A percentile compares a stretch with the other conserved stretches of the same genome.
phyloP scores from a whole-genome alignment of 2,113 vertebrate species.

The Sinosuthora webbiana region DNA sequence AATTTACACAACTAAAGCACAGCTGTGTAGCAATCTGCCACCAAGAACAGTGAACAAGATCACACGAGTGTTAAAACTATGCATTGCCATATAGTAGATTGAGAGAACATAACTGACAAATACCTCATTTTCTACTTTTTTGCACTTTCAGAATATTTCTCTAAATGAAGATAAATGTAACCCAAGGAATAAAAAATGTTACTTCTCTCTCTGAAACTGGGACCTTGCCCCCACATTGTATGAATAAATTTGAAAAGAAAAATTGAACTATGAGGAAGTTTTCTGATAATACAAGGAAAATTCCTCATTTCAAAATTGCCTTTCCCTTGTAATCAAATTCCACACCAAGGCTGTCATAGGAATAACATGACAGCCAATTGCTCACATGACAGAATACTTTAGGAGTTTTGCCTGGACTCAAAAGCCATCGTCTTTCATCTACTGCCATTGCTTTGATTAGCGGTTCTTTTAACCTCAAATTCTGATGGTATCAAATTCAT shows the following conservation, averaged over 20 bases:
- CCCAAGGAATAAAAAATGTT: not conserved
- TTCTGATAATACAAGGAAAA: not conserved
- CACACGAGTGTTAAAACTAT: not conserved
- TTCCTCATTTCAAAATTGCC: not conserved
- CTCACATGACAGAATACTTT: not conserved
- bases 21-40: not conserved
- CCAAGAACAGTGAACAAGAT: not conserved
- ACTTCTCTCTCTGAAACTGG: not conserved
- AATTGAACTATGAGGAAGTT: not conserved
- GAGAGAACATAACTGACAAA: not conserved
- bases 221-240: not conserved
- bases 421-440: not conserved
- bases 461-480: not conserved
- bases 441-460: not conserved
- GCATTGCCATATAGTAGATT: not conserved
- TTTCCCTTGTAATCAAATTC: not conserved
- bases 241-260: not conserved
- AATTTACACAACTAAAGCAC: not conserved
- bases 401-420: not conserved
- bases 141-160: not conserved
- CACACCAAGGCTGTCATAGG: not conserved
- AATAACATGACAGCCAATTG: not conserved
- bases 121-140: not conserved
- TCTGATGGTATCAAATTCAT: not conserved
- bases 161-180: not conserved